Conservation (phyloP, 2,888 invertebrate genomes). For the Acrobasis suavella region DNA sequence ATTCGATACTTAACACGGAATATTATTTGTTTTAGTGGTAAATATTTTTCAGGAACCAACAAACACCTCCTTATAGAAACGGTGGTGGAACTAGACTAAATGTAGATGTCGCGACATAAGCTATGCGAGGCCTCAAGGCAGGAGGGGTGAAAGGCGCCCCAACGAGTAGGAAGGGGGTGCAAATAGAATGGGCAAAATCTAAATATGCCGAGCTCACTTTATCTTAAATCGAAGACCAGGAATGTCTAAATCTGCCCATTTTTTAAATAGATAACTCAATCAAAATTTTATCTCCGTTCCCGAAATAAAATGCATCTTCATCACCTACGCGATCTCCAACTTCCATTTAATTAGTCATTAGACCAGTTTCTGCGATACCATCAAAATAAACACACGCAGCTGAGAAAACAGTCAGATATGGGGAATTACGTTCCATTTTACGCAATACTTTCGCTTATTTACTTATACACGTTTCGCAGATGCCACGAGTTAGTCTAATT, state of each 20-base stretch:
- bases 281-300: not conserved
- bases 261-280: not conserved
- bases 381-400: not conserved
- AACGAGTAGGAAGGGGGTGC: too few relatives aligned
- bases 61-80: too few relatives aligned
- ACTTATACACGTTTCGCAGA: not conserved
- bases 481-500: not conserved
- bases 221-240: too few relatives aligned
- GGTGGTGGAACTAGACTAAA: too few relatives aligned
- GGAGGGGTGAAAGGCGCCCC: too few relatives aligned
- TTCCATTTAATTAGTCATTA: not conserved
- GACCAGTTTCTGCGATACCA: not conserved
- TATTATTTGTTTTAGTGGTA: too few relatives aligned
- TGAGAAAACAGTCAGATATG: not conserved
- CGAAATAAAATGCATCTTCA: not conserved
- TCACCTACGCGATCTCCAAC: not conserved
- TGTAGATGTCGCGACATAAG: too few relatives aligned
- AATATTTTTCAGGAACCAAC: too few relatives aligned
- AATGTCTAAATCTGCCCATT: not conserved
- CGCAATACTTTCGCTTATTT: not conserved
- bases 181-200: too few relatives aligned
- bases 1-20: too few relatives aligned
- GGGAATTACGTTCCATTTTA: not conserved
- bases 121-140: too few relatives aligned
- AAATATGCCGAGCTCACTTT: too few relatives aligned